These are phyloP conservation scores for Papilio protenor DNA, from an alignment of 2,888 invertebrate species.

Conservation along the genomic window DNA sequence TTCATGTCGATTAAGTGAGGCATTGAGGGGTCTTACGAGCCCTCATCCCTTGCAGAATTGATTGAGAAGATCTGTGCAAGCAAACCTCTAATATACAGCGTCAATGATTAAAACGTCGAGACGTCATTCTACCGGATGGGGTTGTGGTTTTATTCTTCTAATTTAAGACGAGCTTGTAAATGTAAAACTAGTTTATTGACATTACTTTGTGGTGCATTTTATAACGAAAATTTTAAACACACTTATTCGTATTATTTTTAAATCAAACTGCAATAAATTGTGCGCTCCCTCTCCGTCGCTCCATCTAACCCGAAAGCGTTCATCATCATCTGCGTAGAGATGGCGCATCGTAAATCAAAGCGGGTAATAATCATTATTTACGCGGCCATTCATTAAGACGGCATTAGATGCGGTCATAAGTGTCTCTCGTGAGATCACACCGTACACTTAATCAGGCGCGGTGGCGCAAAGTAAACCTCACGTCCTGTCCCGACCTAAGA, in stretches of 20 bases:
- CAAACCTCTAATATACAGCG: conserved; percentile 33
- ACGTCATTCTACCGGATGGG: conserved; percentile 26
- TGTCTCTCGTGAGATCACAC: conserved; percentile 53
- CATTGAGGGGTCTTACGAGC: neutral
- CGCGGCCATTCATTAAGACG: conserved; percentile 49
- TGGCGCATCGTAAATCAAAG: conserved; percentile 48
- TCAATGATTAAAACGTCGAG: conserved; percentile 33
- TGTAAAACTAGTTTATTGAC: neutral
- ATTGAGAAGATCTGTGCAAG: conserved; percentile 27
- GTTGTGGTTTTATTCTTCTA: conserved; percentile 32
- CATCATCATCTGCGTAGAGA: neutral
- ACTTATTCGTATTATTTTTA: neutral
- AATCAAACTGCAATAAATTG: no score
- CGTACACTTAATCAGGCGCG: conserved; percentile 56
- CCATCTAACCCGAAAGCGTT: no score
- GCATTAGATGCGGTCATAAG: conserved; percentile 52
- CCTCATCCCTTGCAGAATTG: conserved; percentile 13
- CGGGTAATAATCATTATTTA: conserved; percentile 52
- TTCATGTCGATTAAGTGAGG: conserved; percentile 14
- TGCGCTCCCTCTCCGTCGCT: no score
- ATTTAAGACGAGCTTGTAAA: neutral
- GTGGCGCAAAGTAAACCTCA: conserved; percentile 54
- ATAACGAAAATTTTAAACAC: neutral
- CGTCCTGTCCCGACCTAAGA: conserved; percentile 70
- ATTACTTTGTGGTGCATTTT: neutral